These are phyloP conservation scores for Brachyhypopomus gauderio DNA, from an alignment of 2,113 vertebrate species.

Conservation along the genomic window DNA sequence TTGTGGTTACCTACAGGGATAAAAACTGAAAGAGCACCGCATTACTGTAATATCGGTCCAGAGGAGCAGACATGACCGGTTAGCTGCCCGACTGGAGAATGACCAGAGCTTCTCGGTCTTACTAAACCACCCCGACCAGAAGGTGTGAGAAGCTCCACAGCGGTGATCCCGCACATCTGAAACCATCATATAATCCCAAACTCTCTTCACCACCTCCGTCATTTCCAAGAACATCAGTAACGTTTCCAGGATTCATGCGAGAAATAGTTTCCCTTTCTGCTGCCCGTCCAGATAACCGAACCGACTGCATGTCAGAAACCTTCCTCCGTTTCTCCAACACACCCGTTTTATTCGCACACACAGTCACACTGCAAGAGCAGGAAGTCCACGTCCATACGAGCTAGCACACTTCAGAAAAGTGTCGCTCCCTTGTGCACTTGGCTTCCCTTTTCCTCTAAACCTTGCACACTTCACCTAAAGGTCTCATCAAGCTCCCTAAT, in stretches of 20 bases:
- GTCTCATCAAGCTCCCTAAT: neutral
- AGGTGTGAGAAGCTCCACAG: too few species aligned
- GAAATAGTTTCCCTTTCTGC: neutral
- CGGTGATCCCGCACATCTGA: neutral
- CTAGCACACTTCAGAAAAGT: slow-evolving; percentile 11
- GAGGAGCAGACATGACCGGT: slow-evolving; percentile 15
- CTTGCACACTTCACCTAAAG: too few species aligned
- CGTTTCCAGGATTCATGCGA: neutral
- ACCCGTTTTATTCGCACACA: slow-evolving; percentile 20
- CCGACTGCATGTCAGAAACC: neutral
- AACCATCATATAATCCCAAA: neutral
- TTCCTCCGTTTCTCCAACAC: neutral
- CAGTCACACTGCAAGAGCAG: slow-evolving; percentile 26
- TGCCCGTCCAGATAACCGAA: neutral
- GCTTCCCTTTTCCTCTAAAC: neutral
- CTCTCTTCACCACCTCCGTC: too few species aligned
- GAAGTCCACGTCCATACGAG: slow-evolving; percentile 31
- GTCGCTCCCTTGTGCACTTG: neutral
- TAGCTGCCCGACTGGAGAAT: neutral
- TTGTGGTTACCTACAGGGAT: neutral
- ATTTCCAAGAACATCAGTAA: neutral
- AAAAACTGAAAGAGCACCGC: neutral
- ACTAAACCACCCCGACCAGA: neutral
- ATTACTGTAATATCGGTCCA: slow-evolving; percentile 13
- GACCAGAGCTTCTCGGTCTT: neutral